phyloP scores from a whole-genome alignment of 2,797 vertebrate species.

The Sebastes matsubarae region DNA sequence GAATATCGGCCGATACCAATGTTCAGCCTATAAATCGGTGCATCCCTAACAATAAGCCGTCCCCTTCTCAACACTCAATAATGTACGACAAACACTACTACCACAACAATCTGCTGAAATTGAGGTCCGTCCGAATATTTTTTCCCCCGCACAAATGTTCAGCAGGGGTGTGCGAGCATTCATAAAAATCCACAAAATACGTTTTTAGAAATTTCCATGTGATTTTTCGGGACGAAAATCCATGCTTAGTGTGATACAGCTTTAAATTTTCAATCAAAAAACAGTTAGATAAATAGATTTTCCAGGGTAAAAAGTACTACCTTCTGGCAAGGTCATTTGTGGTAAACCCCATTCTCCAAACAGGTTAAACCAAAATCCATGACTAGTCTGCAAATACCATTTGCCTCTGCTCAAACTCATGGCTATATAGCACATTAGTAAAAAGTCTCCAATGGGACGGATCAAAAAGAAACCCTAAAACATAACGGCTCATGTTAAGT shows the following conservation, averaged over 20 bases:
- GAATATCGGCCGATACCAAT: too few species aligned
- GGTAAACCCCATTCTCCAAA: conserved; percentile 31
- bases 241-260: too few species aligned
- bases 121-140: too few species aligned
- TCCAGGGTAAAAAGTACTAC: conserved; percentile 13
- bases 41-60: too few species aligned
- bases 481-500: conserved; percentile 38
- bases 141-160: too few species aligned
- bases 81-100: too few species aligned
- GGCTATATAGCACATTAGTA: conserved; percentile 42
- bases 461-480: conserved; percentile 58
- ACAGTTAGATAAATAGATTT: conserved; percentile 25
- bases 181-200: accelerated
- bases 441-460: conserved; percentile 47
- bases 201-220: accelerated
- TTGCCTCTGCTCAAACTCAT: conserved; percentile 27
- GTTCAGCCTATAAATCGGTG: too few species aligned
- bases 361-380: conserved; percentile 44
- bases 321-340: conserved; percentile 39
- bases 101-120: too few species aligned
- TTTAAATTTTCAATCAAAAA: conserved; percentile 23
- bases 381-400: conserved; percentile 61
- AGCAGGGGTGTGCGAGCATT: too few species aligned
- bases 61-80: too few species aligned
- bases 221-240: accelerated